Percentiles rank a stretch among this genome's conserved stretches.
Evolutionary conservation across 2,113 vertebrate species (phyloP).

Genomic region (Pionites leucogaster): DNA sequence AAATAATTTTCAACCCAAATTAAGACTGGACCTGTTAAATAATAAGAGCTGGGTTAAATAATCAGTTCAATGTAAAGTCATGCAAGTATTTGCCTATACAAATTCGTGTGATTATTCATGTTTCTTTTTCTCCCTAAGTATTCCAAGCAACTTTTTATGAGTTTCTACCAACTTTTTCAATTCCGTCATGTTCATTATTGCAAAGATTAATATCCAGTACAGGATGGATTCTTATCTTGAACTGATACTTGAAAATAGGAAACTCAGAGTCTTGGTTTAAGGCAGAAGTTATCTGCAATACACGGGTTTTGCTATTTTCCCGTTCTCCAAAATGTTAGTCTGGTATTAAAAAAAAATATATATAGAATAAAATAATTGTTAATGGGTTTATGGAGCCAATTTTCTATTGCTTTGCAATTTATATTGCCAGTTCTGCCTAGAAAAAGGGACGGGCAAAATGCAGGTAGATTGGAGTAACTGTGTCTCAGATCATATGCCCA

Average conservation of each 20-base stretch:
- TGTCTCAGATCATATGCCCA: background rate
- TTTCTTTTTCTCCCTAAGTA: background rate
- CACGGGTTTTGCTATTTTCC: background rate
- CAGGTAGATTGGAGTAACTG: background rate
- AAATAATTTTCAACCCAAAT: background rate
- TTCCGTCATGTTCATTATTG: background rate
- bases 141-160: background rate
- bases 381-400: background rate
- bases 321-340: background rate
- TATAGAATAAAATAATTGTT: background rate
- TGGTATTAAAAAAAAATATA: background rate
- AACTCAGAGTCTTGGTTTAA: background rate
- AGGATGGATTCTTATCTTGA: background rate
- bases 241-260: background rate
- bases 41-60: background rate
- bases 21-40: background rate
- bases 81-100: background rate
- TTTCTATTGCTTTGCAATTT: background rate
- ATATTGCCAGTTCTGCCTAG: background rate
- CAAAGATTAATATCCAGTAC: background rate
- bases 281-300: background rate
- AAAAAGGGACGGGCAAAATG: background rate
- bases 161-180: background rate
- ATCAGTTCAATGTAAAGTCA: background rate
- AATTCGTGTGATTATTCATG: background rate